phyloP scores from a whole-genome alignment of 92 coral and sea anemone species.

The Pocillopora meandrina region DNA sequence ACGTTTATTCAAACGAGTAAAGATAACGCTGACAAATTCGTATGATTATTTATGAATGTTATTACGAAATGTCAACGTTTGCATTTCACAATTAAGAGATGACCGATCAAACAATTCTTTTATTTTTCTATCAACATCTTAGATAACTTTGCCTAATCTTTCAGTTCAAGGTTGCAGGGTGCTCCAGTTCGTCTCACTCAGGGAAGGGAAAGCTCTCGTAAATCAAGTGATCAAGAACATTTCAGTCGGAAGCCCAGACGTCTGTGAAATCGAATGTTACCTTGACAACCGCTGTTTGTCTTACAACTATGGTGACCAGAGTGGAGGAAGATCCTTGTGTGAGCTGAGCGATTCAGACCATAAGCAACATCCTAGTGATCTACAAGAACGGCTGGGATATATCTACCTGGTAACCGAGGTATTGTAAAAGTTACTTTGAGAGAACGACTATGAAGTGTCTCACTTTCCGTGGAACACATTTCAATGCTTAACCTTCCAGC shows the following conservation, averaged over 20 bases:
- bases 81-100: too few relatives aligned
- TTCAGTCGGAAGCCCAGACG: slow-evolving; percentile 1
- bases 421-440: too few relatives aligned
- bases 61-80: too few relatives aligned
- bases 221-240: slow-evolving; percentile 22
- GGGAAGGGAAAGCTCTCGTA: slow-evolving; percentile 10
- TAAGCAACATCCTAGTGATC: neutral
- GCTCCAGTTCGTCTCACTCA: neutral
- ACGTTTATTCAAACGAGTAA: too few relatives aligned
- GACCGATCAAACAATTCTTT: too few relatives aligned
- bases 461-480: too few relatives aligned
- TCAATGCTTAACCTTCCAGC: too few relatives aligned
- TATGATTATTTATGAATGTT: too few relatives aligned
- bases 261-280: slow-evolving; percentile 15
- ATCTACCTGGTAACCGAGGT: slow-evolving; percentile 18
- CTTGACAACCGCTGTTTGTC: slow-evolving; percentile 15
- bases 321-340: neutral
- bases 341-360: slow-evolving; percentile 30
- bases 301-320: neutral
- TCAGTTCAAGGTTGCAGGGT: slow-evolving; percentile 10
- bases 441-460: too few relatives aligned
- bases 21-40: too few relatives aligned
- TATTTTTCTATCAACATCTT: too few relatives aligned
- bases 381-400: neutral
- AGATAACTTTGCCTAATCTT: neutral